These are phyloP conservation scores for Machaerirhynchus nigripectus DNA, from an alignment of 2,113 vertebrate genomes.

Conservation along the genomic window DNA sequence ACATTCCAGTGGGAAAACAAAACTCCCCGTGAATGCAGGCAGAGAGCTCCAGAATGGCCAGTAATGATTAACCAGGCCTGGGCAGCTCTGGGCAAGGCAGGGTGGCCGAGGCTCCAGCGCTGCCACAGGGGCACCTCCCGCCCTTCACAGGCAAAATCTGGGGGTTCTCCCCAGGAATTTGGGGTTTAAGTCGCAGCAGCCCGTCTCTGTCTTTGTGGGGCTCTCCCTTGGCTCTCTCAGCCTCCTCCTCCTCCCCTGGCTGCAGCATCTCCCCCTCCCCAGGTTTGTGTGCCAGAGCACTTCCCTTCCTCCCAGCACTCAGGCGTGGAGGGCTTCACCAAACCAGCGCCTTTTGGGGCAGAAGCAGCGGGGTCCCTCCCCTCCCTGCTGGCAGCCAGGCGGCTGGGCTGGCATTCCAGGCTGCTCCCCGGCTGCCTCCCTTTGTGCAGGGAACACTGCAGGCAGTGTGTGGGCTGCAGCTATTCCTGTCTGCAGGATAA, in stretches of 20 bases:
- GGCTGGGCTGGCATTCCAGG: neutral
- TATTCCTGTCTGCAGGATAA: slow-evolving; percentile 30
- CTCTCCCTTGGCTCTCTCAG: neutral
- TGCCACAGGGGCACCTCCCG: neutral
- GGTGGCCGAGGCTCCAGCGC: neutral
- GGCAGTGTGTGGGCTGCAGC: neutral
- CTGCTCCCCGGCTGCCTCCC: neutral
- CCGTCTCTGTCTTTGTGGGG: neutral
- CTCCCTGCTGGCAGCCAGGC: neutral
- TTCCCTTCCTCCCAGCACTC: neutral
- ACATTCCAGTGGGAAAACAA: neutral
- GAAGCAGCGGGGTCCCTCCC: neutral
- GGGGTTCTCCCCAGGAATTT: neutral
- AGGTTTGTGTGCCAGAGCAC: neutral
- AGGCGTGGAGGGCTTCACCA: neutral
- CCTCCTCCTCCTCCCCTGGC: neutral
- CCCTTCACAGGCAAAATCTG: neutral
- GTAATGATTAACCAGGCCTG: slow-evolving; percentile 41
- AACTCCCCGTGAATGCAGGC: neutral
- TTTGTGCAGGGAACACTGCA: neutral
- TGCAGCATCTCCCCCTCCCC: neutral
- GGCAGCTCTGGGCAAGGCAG: neutral
- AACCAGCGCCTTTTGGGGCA: neutral
- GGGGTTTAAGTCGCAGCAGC: neutral
- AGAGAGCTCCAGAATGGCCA: neutral